Percentiles rank a stretch among this genome's conserved stretches.
These are phyloP conservation scores for Nycticorax nycticorax DNA, from an alignment of 2,113 vertebrate genomes.

Conservation along the genomic window DNA sequence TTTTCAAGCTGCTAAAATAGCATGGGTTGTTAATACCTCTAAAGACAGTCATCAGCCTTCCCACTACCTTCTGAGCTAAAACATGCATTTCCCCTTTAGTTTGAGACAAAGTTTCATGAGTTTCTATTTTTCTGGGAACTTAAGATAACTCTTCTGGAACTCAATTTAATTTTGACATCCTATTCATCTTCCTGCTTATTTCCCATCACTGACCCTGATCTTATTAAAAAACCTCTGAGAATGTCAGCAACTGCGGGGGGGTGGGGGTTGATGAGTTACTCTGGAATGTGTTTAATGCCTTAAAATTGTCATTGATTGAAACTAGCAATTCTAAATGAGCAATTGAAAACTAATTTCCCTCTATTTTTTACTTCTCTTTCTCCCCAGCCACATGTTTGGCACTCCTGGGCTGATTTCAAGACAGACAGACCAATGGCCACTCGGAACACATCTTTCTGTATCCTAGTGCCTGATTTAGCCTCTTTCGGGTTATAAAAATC, in stretches of 20 bases:
- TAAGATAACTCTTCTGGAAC: conserved; percentile 71
- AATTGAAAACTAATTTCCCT: conserved; percentile 67
- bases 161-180: conserved; percentile 78
- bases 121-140: conserved; percentile 53
- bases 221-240: conserved; percentile 72
- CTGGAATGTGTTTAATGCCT: conserved; percentile 70
- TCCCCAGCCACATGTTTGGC: conserved; percentile 12
- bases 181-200: conserved; percentile 78
- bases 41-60: background rate
- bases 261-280: conserved; percentile 46
- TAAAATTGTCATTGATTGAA: conserved; percentile 81
- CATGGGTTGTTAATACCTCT: conserved; percentile 22
- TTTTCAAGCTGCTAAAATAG: conserved; percentile 58
- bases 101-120: conserved; percentile 52
- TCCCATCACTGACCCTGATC: conserved; percentile 74
- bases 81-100: background rate
- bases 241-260: conserved; percentile 48
- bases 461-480: background rate
- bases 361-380: conserved; percentile 43
- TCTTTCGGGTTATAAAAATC: background rate
- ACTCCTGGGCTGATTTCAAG: conserved; percentile 35
- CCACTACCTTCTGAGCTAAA: background rate
- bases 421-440: background rate
- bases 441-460: background rate
- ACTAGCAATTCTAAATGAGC: conserved; percentile 71